Percentiles rank a stretch among this genome's conserved stretches.
Conservation (phyloP, 2,797 vertebrate genomes). For the Crenuchus spilurus region DNA sequence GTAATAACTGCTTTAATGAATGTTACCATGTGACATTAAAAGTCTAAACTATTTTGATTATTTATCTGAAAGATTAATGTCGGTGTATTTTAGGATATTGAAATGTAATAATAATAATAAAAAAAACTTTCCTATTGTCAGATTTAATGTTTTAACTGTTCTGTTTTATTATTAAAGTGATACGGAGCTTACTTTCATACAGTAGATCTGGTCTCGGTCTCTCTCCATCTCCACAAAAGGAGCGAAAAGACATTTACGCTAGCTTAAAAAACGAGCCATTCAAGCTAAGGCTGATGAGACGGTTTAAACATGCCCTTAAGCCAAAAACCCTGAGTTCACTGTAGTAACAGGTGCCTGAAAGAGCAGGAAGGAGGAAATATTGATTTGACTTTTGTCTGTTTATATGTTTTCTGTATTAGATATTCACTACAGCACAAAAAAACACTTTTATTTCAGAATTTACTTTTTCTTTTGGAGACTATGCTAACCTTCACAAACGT, state of each 20-base stretch:
- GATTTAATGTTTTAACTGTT: slow-evolving; percentile 61
- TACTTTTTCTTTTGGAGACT: no score
- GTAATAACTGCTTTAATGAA: slow-evolving; percentile 53
- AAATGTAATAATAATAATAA: slow-evolving; percentile 49
- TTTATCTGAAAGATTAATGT: slow-evolving; percentile 57
- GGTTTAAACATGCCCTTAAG: background rate
- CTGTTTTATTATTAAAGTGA: slow-evolving; percentile 41
- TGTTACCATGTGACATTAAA: slow-evolving; percentile 55
- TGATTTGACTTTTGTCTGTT: no score
- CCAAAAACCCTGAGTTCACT: no score
- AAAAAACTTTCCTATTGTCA: slow-evolving; percentile 52
- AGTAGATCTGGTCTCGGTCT: background rate
- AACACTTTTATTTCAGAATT: no score
- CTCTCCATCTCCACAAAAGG: no score
- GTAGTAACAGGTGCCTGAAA: no score
- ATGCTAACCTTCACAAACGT: no score
- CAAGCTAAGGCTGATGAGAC: background rate
- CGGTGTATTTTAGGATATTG: slow-evolving; percentile 62
- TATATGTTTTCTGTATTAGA: no score
- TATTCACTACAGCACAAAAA: no score
- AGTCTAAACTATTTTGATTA: slow-evolving; percentile 53
- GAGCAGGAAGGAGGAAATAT: no score
- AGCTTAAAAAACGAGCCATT: background rate
- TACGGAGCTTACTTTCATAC: background rate
- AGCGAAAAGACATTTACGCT: background rate